These are phyloP conservation scores for Eurypyga helias DNA, from an alignment of 2,113 vertebrate species.

Conservation along the genomic window DNA sequence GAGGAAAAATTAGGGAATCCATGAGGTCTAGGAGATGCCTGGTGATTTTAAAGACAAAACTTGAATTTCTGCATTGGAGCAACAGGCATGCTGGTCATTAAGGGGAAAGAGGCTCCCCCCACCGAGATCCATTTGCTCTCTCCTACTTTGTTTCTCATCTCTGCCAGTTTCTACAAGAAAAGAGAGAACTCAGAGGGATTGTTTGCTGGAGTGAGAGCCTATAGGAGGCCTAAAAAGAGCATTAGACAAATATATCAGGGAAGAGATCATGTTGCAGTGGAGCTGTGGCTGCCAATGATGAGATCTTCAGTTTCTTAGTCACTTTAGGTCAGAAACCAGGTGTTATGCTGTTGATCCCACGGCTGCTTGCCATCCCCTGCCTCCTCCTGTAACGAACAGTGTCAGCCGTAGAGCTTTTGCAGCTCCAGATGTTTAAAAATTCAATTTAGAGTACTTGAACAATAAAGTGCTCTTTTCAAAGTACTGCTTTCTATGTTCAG, in stretches of 20 bases:
- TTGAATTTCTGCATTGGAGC: neutral
- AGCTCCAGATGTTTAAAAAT: conserved; percentile 52
- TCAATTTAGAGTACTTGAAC: conserved; percentile 26
- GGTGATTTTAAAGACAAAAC: conserved; percentile 15
- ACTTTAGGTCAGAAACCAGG: conserved; percentile 57
- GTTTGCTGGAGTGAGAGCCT: neutral
- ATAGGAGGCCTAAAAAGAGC: conserved; percentile 27
- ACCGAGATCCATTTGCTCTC: neutral
- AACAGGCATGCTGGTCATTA: neutral
- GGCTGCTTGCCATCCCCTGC: neutral
- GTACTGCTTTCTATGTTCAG: neutral
- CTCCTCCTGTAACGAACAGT: neutral
- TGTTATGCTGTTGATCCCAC: neutral
- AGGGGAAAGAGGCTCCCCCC: neutral
- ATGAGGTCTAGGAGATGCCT: neutral
- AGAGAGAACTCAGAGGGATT: conserved; percentile 28
- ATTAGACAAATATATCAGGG: conserved; percentile 52
- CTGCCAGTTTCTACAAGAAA: conserved; percentile 37
- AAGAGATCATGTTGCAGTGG: conserved; percentile 46
- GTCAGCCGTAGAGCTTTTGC: neutral
- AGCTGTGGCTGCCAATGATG: conserved; percentile 29
- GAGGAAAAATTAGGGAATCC: neutral
- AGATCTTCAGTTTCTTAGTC: conserved; percentile 42
- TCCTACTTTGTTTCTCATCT: conserved; percentile 16
- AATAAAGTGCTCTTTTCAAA: conserved; percentile 26